Base-by-base conservation (phyloP, 2,888 invertebrate genomes). In the Hydraecia micacea region DNA sequence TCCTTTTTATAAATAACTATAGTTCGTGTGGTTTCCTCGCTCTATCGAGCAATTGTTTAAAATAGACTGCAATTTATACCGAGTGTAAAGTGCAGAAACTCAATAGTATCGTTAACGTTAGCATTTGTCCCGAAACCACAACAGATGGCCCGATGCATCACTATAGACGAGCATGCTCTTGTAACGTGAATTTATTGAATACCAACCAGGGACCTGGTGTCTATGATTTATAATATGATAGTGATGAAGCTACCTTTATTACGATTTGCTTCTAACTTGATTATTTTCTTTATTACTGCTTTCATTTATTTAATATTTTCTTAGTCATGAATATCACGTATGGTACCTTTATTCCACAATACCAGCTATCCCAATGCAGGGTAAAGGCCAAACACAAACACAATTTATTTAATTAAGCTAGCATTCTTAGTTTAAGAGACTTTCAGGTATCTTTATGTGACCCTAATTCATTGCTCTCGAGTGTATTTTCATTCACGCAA, bases 121-220 rank as follows among this genome's bases (percentile, higher is more conserved):
- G 39, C 49, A 62, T 62, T 80, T 62, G 32, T 78, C 32, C 21
- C 18, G 21, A 80, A 78, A 72, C 52, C 52, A n/a, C n/a, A 78
- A 80, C 28, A 36, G 32, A 80, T 78, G 13, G 60, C 2, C 25
- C 39, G 49, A 78, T 80, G 72, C 73, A 80, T 80, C 42, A 42
- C 73, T n/a, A n/a, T 21, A 18, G 15, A 73, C 13, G 11, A 79
- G 32, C 36, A 49, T 49, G 36, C 15, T 78, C 6, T 36, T 58
- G 49, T 79, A 15, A 49, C 49, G 6, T 28, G 15, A 32, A 42
- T 42, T n/a, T 62, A 78, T 42, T 78, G 32, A 62, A 42, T 13
- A n/a, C n/a, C 46, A 11, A 36, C 32, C 6, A 25, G 73, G 32
- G 46, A 46, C n/a, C 15, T 5, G n/a, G 36, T 18, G 18, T n/a